phyloP scores from a whole-genome alignment of 30 jellyfish, hydroid and myxozoan genomes.

The Aurelia aurita complex sp. Pacific region DNA sequence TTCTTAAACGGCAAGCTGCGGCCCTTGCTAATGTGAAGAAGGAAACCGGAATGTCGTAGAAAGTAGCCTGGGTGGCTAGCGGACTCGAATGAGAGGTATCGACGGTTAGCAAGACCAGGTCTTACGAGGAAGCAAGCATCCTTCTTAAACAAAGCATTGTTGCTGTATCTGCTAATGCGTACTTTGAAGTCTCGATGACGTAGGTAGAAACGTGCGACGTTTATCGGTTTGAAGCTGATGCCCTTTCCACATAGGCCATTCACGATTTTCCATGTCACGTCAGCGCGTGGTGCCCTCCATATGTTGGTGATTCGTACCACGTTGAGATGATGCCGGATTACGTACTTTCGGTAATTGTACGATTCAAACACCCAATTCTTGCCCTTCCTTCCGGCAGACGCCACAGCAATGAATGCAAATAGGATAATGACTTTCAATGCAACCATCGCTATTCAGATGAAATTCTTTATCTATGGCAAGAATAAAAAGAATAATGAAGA shows the following conservation, averaged over 20 bases:
- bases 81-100: conserved; percentile 6
- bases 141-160: neutral
- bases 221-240: conserved; percentile 13
- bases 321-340: neutral
- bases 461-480: too few relatives aligned
- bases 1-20: too few relatives aligned
- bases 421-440: too few relatives aligned
- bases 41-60: conserved; percentile 4
- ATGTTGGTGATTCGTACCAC: neutral
- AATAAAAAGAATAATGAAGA: too few relatives aligned
- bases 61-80: neutral
- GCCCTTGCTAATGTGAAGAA: too few relatives aligned
- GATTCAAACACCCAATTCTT: neutral
- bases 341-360: neutral
- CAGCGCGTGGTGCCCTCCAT: neutral
- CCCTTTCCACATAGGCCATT: conserved; percentile 35
- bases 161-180: neutral
- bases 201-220: neutral
- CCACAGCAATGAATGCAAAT: too few relatives aligned
- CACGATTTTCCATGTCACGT: conserved; percentile 13
- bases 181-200: conserved; percentile 3
- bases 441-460: too few relatives aligned
- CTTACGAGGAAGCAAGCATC: conserved; percentile 13
- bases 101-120: conserved; percentile 18
- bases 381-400: neutral